Conservation (phyloP, 2,113 vertebrate genomes). For the Rallus limicola region DNA sequence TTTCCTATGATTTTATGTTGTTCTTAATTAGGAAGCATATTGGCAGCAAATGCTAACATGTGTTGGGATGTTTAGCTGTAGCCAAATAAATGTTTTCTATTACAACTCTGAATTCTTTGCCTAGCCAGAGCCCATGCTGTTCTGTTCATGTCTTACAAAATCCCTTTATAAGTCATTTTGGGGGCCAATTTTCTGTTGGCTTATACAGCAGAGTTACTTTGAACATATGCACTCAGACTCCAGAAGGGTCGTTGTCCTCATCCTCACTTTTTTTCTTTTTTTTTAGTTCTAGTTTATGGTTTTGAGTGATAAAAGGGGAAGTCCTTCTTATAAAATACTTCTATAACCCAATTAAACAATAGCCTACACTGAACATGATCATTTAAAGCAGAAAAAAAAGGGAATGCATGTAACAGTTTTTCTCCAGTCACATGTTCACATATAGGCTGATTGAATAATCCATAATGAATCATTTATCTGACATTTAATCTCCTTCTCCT, state of each 20-base stretch:
- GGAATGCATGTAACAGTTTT: neutral
- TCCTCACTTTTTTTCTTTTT: neutral
- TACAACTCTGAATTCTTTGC: conserved; percentile 86
- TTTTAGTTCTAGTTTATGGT: neutral
- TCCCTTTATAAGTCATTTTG: conserved; percentile 86
- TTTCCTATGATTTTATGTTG: conserved; percentile 89
- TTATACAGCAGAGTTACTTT: conserved; percentile 73
- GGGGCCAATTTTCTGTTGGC: conserved; percentile 86
- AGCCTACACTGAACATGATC: neutral
- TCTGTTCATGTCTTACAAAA: conserved; percentile 86
- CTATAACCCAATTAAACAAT: neutral
- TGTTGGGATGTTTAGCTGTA: conserved; percentile 86
- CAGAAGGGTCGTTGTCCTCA: conserved; percentile 68
- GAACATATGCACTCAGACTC: conserved; percentile 64
- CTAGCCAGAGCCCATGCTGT: conserved; percentile 85
- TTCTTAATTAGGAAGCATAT: conserved; percentile 88
- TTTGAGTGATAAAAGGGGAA: conserved; percentile 6
- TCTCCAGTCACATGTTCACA: conserved; percentile 22
- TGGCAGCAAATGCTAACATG: conserved; percentile 91
- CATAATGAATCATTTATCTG: conserved; percentile 30
- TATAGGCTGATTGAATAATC: conserved; percentile 34
- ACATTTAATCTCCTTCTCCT: conserved; percentile 27
- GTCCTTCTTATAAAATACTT: conserved; percentile 27
- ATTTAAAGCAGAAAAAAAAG: neutral
- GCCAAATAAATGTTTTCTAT: conserved; percentile 97